These are phyloP conservation scores for Clarias fuscus DNA, from an alignment of 2,797 vertebrate genomes.

Conservation along the genomic window DNA sequence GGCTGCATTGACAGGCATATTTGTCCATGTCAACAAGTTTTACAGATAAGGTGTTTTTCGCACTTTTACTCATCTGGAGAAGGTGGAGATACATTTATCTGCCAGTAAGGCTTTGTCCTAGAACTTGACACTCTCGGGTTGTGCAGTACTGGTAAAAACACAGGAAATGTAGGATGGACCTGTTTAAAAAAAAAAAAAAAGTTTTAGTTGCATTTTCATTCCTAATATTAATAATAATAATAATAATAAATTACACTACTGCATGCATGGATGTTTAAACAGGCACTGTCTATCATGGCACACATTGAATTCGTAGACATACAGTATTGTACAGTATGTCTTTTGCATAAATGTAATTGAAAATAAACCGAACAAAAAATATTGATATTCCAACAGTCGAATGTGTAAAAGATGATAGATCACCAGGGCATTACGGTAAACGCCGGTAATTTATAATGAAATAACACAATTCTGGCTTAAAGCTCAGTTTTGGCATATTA, in stretches of 20 bases:
- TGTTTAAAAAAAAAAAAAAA: neutral
- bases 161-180: neutral
- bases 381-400: neutral
- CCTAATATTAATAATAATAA: no score
- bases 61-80: conserved; percentile 7
- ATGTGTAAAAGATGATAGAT: neutral
- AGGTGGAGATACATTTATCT: conserved; percentile 12
- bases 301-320: no score
- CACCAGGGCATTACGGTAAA: neutral
- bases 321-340: no score
- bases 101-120: neutral
- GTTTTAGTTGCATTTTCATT: neutral
- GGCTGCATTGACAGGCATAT: neutral
- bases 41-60: neutral
- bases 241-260: neutral
- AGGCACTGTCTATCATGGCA: no score
- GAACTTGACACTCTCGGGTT: neutral
- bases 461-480: neutral
- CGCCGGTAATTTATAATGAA: neutral
- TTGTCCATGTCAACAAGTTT: neutral
- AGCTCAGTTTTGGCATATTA: neutral
- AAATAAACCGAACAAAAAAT: neutral
- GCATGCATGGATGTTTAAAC: neutral
- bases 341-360: neutral
- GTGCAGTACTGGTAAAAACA: neutral